phyloP scores from a whole-genome alignment of 2,113 vertebrate genomes.

The Plotosus lineatus region DNA sequence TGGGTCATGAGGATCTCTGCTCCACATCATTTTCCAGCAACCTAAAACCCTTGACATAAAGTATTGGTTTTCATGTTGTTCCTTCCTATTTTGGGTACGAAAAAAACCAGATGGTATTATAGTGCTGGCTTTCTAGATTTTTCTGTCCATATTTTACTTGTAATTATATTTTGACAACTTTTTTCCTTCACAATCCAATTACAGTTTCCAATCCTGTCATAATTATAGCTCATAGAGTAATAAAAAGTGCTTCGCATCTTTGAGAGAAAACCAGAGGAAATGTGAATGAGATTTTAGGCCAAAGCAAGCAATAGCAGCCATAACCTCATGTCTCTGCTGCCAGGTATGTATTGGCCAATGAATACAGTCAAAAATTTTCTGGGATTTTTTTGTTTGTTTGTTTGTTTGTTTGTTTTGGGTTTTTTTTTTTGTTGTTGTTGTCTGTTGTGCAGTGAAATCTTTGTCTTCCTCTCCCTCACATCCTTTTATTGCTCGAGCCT shows the following conservation, averaged over 20 bases:
- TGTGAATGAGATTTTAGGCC: slow-evolving; percentile 64
- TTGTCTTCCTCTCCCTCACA: slow-evolving; percentile 17
- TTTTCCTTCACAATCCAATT: slow-evolving; percentile 70
- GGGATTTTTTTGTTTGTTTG: too few relatives aligned
- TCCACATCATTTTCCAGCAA: slow-evolving; percentile 64
- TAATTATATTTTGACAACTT: slow-evolving; percentile 80
- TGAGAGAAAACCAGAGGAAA: slow-evolving; percentile 72
- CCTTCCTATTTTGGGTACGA: slow-evolving; percentile 76
- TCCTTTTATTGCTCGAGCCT: slow-evolving; percentile 2
- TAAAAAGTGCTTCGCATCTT: slow-evolving; percentile 73
- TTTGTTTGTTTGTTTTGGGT: too few relatives aligned
- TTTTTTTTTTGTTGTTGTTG: not conserved
- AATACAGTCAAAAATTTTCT: slow-evolving; percentile 29
- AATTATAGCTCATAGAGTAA: slow-evolving; percentile 76
- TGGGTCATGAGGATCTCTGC: slow-evolving; percentile 57
- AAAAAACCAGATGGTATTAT: slow-evolving; percentile 64
- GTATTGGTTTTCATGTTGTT: slow-evolving; percentile 75
- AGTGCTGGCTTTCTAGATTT: slow-evolving; percentile 61
- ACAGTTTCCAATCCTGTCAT: slow-evolving; percentile 72
- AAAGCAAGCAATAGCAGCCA: slow-evolving; percentile 67
- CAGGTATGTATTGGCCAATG: slow-evolving; percentile 26
- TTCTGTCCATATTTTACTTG: slow-evolving; percentile 68
- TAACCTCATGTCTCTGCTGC: slow-evolving; percentile 60
- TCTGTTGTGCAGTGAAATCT: slow-evolving; percentile 27
- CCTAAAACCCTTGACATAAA: slow-evolving; percentile 67